Base-by-base conservation (phyloP, 1,140 invertebrate genomes). In the Cepaea nemoralis region DNA sequence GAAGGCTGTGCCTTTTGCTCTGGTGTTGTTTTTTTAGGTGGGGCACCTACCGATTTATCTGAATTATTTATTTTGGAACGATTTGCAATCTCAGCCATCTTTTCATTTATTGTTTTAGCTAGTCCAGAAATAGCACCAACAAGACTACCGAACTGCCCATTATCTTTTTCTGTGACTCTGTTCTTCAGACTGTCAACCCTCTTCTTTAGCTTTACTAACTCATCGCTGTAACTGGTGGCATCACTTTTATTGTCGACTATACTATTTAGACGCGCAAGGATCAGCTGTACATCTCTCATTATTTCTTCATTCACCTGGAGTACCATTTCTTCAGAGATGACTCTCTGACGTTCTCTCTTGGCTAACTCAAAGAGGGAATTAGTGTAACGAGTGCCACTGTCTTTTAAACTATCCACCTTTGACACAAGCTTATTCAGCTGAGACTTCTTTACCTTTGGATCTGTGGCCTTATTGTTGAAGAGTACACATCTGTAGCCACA, bases 281-380 rank as follows among this genome's bases (percentile, higher is more conserved):
- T 59, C 40, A 80, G 55, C 42, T 80, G 67, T 35, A 80, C 73
- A 40, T 80, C 78, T 39, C 69, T 19, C 45, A 80, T 73, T 69
- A 73, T 71, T 22, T 80, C 78, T 45, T 71, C 67, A 59, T 31
- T 80, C n/a, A 73, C 78, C 27, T 80, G 78, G 1, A 69, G 78
- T 33, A 67, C 69, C 6, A 73, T n/a, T 63, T 80, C 42, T 45
- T 80, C 78, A 31, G 40, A 1, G 1, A 80, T 37, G 19, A 80
- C 69, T 42, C 42, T 79, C 19, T 19, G 12, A 10, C 78, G 67
- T 48, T 71, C 42, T 6, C 27, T 55, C 42, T 71, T 67, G 19
- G 78, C 78, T 55, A 80, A 80, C 45, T 80, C 67, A 80, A 80
- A 80, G 2, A 80, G n/a, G 12, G 67, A 5, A 67, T 70, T 80